Evolutionary conservation across 2,888 invertebrate genomes (phyloP).

Genomic region (Sympetrum striolatum): DNA sequence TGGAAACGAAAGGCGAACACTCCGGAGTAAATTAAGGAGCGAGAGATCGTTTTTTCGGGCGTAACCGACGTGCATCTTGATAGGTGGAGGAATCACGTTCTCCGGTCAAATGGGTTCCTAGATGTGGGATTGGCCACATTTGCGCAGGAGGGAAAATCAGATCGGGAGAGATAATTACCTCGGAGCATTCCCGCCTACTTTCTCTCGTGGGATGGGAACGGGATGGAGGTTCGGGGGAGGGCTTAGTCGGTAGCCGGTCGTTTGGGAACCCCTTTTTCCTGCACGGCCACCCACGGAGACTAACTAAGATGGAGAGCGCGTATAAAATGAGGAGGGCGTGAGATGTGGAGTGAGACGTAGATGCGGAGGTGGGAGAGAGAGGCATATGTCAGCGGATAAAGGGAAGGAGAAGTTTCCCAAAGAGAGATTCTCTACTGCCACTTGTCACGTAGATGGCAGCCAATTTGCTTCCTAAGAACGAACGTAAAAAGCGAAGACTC

Average conservation of each 20-base stretch:
- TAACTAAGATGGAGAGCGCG: conserved; percentile 18
- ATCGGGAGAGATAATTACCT: conserved; percentile 29
- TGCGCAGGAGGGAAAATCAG: not conserved
- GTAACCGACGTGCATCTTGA: not conserved
- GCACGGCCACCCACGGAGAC: not conserved
- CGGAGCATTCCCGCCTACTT: not conserved
- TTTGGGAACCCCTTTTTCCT: not conserved
- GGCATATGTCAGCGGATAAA: not conserved
- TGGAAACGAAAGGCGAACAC: too few relatives aligned
- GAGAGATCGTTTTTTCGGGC: not conserved
- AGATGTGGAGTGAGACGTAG: not conserved
- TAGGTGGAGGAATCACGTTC: not conserved
- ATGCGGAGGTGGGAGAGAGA: not conserved
- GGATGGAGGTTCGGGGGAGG: not conserved
- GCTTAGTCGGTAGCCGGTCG: conserved; percentile 13
- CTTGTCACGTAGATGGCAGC: not conserved
- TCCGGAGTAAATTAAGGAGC: not conserved
- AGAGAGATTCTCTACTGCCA: not conserved
- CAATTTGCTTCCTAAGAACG: not conserved
- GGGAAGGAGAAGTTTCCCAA: not conserved
- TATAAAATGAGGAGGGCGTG: not conserved
- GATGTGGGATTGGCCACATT: conserved; percentile 5
- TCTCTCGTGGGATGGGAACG: not conserved
- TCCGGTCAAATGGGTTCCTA: not conserved
- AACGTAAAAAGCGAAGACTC: not conserved